Percentiles rank a stretch among this genome's conserved stretches.
Conservation (phyloP, 2,888 invertebrate genomes). For the Geophilus truncorum region DNA sequence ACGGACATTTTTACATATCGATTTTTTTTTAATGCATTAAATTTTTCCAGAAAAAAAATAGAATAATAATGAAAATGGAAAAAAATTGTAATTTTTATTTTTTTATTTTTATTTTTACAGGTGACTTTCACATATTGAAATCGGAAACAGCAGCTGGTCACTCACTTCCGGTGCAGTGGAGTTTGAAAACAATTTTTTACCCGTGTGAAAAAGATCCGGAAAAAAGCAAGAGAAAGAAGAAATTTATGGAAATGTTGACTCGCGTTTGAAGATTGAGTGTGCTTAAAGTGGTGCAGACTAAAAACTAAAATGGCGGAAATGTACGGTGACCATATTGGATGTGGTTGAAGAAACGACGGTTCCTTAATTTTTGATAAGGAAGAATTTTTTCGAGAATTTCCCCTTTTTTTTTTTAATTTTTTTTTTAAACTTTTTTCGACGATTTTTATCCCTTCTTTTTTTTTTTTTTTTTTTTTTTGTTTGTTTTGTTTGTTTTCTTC, state of each 20-base stretch:
- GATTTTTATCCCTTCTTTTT: too few species aligned
- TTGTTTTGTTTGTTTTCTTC: not conserved
- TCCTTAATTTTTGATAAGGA: not conserved
- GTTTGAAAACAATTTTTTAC: too few species aligned
- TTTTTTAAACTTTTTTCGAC: too few species aligned
- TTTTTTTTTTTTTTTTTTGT: not conserved
- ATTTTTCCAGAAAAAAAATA: too few species aligned
- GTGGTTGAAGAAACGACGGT: not conserved
- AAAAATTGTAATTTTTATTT: not conserved
- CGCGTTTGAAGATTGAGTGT: not conserved
- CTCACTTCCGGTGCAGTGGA: not conserved
- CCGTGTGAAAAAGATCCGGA: too few species aligned
- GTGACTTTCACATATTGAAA: not conserved
- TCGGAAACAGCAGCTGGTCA: not conserved
- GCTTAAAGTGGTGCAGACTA: not conserved
- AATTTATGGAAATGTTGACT: not conserved
- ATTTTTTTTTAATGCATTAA: not conserved
- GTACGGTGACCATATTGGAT: not conserved
- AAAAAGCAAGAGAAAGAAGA: not conserved
- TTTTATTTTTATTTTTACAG: not conserved
- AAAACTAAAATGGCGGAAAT: not conserved
- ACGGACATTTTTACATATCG: not conserved
- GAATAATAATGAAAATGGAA: too few species aligned
- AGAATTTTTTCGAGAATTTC: too few species aligned
- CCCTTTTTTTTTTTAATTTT: too few species aligned